A percentile compares a stretch with the other conserved stretches of the same genome.
These are phyloP conservation scores for Grus americana DNA, from an alignment of 2,113 vertebrate genomes.

Conservation along the genomic window DNA sequence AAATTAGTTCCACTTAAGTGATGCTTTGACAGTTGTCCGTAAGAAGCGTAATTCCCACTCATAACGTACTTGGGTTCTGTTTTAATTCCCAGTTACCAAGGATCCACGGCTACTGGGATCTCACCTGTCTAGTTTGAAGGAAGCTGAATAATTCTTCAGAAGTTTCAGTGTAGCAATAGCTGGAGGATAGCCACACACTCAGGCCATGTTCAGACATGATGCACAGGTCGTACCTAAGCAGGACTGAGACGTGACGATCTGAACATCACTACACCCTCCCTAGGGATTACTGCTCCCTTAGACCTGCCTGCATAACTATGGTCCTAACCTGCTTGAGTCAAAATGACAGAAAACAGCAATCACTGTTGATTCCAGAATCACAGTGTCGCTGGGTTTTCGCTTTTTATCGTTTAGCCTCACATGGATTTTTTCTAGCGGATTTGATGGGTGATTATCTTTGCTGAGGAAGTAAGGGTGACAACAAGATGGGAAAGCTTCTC, in stretches of 20 bases:
- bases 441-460: background rate
- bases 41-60: background rate
- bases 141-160: background rate
- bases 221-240: background rate
- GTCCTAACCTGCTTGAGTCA: background rate
- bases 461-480: background rate
- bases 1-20: background rate
- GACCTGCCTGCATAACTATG: background rate
- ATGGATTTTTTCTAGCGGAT: background rate
- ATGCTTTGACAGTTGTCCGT: background rate
- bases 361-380: background rate
- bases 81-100: background rate
- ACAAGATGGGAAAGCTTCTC: background rate
- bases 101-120: rapidly evolving
- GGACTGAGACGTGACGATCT: background rate
- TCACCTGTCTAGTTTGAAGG: background rate
- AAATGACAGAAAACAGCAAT: background rate
- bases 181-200: background rate
- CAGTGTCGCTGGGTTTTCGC: background rate
- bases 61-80: background rate
- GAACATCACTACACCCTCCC: background rate
- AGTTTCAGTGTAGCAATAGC: background rate
- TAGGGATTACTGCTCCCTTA: background rate
- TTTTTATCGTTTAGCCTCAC: background rate
- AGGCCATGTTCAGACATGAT: background rate